Percentiles rank a stretch among this genome's conserved stretches.
Conservation (phyloP, 2,888 invertebrate species). For the Deilephila elpenor region DNA sequence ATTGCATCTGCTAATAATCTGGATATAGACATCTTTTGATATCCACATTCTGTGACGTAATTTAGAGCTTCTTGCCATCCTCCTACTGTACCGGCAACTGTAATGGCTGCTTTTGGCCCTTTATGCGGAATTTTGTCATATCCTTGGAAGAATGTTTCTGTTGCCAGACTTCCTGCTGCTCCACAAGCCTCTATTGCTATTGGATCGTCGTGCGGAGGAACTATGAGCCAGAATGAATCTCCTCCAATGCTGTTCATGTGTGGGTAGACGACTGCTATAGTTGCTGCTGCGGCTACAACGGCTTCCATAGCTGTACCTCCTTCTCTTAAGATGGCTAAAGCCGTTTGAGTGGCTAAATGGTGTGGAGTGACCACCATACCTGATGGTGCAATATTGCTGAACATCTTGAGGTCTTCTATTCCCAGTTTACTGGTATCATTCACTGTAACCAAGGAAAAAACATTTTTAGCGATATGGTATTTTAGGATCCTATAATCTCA, state of each 20-base stretch:
- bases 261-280: slow-evolving; percentile 73
- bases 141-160: slow-evolving; percentile 58
- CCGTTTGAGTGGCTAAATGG: slow-evolving; percentile 74
- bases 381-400: slow-evolving; percentile 60
- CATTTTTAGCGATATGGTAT: neutral
- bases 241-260: slow-evolving; percentile 78
- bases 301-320: slow-evolving; percentile 79
- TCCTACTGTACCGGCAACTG: slow-evolving; percentile 74
- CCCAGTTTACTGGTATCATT: neutral
- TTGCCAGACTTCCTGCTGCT: slow-evolving; percentile 68
- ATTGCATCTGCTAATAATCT: slow-evolving; percentile 70
- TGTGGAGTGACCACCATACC: slow-evolving; percentile 79
- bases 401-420: slow-evolving; percentile 42
- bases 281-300: slow-evolving; percentile 74
- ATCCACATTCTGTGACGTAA: slow-evolving; percentile 71
- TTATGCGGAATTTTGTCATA: slow-evolving; percentile 59
- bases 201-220: slow-evolving; percentile 71
- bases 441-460: slow-evolving; percentile 22
- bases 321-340: slow-evolving; percentile 65
- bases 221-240: slow-evolving; percentile 75
- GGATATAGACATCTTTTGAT: slow-evolving; percentile 58
- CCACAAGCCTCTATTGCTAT: slow-evolving; percentile 76
- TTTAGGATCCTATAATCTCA: too few species aligned
- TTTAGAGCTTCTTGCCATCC: slow-evolving; percentile 78
- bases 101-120: slow-evolving; percentile 70